phyloP scores from a whole-genome alignment of 2,888 invertebrate species.

The Dryadula phaetusa region DNA sequence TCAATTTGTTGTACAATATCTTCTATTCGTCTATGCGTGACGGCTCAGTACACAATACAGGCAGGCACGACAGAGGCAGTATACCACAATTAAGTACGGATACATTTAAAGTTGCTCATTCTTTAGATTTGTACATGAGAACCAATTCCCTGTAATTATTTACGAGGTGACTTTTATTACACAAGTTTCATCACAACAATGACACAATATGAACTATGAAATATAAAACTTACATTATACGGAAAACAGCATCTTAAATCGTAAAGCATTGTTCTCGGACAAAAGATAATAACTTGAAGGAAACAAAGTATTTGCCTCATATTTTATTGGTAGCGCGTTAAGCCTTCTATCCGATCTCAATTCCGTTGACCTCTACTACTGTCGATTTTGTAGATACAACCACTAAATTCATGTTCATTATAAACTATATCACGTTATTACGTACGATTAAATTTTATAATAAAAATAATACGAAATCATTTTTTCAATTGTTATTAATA shows the following conservation, averaged over 20 bases:
- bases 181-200: not conserved
- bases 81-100: constrained; percentile 7
- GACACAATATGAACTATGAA: not conserved
- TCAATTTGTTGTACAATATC: constrained; percentile 35
- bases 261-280: constrained; percentile 31
- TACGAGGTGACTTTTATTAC: constrained; percentile 21
- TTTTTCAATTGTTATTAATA: not conserved
- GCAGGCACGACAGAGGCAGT: constrained; percentile 17
- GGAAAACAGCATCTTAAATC: constrained; percentile 25
- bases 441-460: not conserved
- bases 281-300: constrained; percentile 22
- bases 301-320: constrained; percentile 9
- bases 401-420: not conserved
- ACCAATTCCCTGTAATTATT: constrained; percentile 34
- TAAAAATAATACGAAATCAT: not conserved
- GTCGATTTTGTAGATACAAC: constrained; percentile 16
- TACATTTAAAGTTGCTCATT: constrained; percentile 28
- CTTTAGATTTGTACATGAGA: constrained; percentile 30
- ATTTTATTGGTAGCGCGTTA: constrained; percentile 28
- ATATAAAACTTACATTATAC: constrained; percentile 2
- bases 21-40: constrained; percentile 44
- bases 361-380: constrained; percentile 30
- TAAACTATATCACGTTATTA: not conserved
- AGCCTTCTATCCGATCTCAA: constrained; percentile 36
- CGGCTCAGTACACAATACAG: constrained; percentile 48